Base-by-base conservation (phyloP, 2,797 vertebrate genomes). In the Pyrocephalus nanus region DNA sequence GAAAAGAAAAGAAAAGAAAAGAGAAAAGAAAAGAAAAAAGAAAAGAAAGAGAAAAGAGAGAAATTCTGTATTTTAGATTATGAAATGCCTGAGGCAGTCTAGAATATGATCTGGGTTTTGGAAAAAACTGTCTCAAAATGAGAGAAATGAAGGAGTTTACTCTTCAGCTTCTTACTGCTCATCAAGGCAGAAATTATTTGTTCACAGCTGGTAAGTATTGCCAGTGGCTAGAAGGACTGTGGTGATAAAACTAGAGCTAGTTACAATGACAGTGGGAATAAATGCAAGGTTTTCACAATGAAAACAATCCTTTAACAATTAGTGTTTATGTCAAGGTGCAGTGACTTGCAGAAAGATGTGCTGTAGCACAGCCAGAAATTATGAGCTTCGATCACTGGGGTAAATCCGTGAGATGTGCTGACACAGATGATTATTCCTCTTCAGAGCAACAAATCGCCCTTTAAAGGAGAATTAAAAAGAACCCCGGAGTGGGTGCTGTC, bases 401-500 rank as follows among this genome's bases (percentile, higher is more conserved):
- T 30, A 58, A 62, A 26, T 51, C 42, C 65, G 1, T 15, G 27
- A 64, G 6, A 30, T 78, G 14, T 62, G 50, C 20, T 65, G 53
- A 13, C n/a, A 50, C 8, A 43, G 42, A 2, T 50, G 10, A 6
- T 62, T 36, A 8, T 65, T 90, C 57, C 43, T 45, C 21, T n/a
- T n/a, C 23, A 20, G 45, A 58, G 7, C 40, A 34, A 6, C 0
- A 15, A 4, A 1, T 27, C 5, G 29, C n/a, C 17, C 30, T n/a
- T 9, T 23, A 43, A 43, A 15, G 32, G 21, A 19, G 36, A 61
- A 21, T 7, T 0, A 0, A 27, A 36, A 36, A 18, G 3, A 20
- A 62, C 11, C 3, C 4, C 0, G 1, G 9, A 4, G 5, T 2
- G 8, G 8, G 34, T 3, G 6, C 76, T 96, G 66, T 92, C 86